Evolutionary conservation across 2,113 vertebrate species (phyloP), one percentile per base, ranked within the genome.

Genomic region (Bufo bufo): DNA sequence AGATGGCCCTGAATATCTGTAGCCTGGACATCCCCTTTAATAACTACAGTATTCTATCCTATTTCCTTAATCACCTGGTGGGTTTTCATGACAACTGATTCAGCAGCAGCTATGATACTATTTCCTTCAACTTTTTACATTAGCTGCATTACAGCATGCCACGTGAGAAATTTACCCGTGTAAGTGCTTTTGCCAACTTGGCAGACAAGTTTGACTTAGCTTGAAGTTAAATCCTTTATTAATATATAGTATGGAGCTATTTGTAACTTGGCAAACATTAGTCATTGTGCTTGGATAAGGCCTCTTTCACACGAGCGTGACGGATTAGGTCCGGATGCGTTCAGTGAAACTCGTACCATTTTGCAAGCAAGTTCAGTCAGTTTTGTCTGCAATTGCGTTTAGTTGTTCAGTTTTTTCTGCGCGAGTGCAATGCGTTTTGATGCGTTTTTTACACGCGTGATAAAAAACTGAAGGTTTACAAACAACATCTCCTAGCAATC

Each of bases 211-310:
- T 72, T 45, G 50, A 58, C 6, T 85, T 14, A 58, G 45, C 50
- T 75, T 71, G 16, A 74, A 74, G 19, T 2, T 56, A 74, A 72
- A 85, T 43, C 2, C 16, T 49, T 50, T 11, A 10, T 20, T 74
- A 72, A 74, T 43, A 10, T 9, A 33, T 1, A 84, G 58, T 45
- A 47, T 61, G n/a, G 58, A 47, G 17, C 11, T 11, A 45, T 82
- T 3, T 50, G 14, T 54, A 33, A 69, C 47, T 20, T 84, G 66
- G 82, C n/a, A 52, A 50, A 23, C 66, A 72, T 2, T 43, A 72
- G 59, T 72, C 66, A 58, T 72, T 72, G n/a, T 85, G 10, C 12
- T n/a, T 10, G 45, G 49, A 84, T 49, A 72, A 84, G 33, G 33
- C 1, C 33, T 33, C 33, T 33, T 33, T 33, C 33, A 33, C 33